Conservation (phyloP, 2,113 vertebrate species). For the Varanus salvator region DNA sequence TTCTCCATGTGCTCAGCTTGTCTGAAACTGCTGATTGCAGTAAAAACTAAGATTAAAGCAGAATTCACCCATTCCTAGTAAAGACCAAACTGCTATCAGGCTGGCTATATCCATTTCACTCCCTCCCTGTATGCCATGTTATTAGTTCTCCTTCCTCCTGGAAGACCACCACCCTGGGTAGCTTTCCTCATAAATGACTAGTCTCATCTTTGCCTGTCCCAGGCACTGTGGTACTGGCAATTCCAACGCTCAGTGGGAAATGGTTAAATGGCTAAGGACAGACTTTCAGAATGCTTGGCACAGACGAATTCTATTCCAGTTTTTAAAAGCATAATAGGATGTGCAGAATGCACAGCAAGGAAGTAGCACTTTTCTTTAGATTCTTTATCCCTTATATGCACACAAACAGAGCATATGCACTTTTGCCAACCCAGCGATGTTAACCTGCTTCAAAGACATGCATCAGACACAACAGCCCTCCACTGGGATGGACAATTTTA, state of each 20-base stretch:
- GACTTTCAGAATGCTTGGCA: neutral
- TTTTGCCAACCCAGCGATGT: neutral
- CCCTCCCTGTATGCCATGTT: too few species aligned
- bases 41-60: neutral
- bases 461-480: constrained; percentile 10
- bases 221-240: neutral
- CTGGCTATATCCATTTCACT: neutral
- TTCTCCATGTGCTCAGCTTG: neutral
- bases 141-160: neutral
- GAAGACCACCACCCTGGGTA: neutral
- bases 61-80: neutral
- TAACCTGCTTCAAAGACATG: constrained; percentile 22
- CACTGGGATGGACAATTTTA: constrained; percentile 25
- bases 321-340: neutral
- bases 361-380: neutral
- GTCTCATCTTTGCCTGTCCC: neutral
- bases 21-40: neutral
- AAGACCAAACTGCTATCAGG: neutral
- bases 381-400: neutral
- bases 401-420: neutral
- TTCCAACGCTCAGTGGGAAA: neutral
- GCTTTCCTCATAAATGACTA: neutral
- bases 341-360: constrained; percentile 5
- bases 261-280: neutral
- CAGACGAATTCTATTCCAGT: neutral